Percentiles rank a stretch among this genome's conserved stretches.
These are phyloP conservation scores for Morpho deidamia DNA, from an alignment of 2,888 invertebrate genomes.

Conservation along the genomic window DNA sequence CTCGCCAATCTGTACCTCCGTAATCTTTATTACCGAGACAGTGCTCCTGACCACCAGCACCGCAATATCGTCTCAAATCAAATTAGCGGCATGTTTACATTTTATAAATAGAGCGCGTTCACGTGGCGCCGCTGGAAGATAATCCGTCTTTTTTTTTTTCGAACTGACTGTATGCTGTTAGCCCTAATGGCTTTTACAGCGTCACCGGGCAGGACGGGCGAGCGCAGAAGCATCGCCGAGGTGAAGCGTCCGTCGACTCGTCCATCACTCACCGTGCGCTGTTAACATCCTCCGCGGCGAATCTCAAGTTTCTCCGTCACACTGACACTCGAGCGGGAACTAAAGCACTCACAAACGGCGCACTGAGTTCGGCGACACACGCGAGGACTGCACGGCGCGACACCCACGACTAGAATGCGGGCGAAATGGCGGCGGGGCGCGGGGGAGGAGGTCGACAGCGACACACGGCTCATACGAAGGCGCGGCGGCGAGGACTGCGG, in stretches of 20 bases:
- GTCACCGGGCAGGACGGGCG: too few relatives aligned
- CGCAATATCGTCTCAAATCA: slow-evolving; percentile 57
- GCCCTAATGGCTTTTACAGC: too few relatives aligned
- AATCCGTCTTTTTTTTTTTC: too few relatives aligned
- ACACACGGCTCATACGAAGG: slow-evolving; percentile 72
- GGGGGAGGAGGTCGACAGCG: slow-evolving; percentile 54
- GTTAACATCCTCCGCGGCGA: slow-evolving; percentile 75
- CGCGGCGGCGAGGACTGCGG: slow-evolving; percentile 74
- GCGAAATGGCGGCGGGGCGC: slow-evolving; percentile 65
- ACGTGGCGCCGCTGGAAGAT: slow-evolving; percentile 66
- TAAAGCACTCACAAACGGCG: slow-evolving; percentile 75
- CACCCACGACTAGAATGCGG: slow-evolving; percentile 77
- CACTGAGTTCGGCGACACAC: slow-evolving; percentile 73
- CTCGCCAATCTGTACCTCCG: slow-evolving; percentile 65
- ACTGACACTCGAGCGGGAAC: slow-evolving; percentile 74
- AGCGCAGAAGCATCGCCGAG: too few relatives aligned
- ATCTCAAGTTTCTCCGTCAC: slow-evolving; percentile 65
- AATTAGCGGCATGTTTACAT: slow-evolving; percentile 74
- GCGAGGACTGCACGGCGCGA: slow-evolving; percentile 76
- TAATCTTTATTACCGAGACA: slow-evolving; percentile 61
- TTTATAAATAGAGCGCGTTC: slow-evolving; percentile 73
- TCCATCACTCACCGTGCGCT: slow-evolving; percentile 73
- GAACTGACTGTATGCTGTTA: too few relatives aligned
- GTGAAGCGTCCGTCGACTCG: slow-evolving; percentile 49
- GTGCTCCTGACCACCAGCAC: slow-evolving; percentile 53